phyloP scores from a whole-genome alignment of 2,113 vertebrate genomes.

The Toxostoma redivivum region DNA sequence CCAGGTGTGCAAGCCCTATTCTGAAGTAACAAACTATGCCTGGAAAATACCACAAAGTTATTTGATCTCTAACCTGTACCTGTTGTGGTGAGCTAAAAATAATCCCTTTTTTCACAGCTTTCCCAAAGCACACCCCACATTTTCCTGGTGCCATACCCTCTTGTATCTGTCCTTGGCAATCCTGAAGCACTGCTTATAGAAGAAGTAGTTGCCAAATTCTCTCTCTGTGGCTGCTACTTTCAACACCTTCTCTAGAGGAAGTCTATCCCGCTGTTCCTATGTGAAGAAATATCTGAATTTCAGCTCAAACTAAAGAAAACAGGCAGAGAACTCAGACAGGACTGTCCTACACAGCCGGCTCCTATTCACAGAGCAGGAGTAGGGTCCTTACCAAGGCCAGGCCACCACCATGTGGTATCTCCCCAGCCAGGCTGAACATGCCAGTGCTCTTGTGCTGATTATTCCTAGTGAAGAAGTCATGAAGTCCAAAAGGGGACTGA shows the following conservation, averaged over 20 bases:
- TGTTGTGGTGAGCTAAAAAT: neutral
- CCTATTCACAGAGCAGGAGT: neutral
- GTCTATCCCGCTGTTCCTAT: conserved; percentile 80
- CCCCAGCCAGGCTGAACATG: neutral
- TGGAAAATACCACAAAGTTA: neutral
- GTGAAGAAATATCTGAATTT: neutral
- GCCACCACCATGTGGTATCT: neutral
- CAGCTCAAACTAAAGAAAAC: neutral
- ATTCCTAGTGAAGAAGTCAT: neutral
- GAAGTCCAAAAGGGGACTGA: neutral
- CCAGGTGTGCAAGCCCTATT: neutral
- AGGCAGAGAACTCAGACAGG: neutral
- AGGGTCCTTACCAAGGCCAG: neutral
- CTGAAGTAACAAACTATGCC: neutral
- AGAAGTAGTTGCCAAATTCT: conserved; percentile 88
- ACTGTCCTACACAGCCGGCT: neutral
- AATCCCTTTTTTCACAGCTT: neutral
- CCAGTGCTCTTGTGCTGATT: neutral
- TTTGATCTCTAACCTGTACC: neutral
- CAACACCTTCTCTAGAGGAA: conserved; percentile 78
- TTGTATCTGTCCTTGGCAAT: conserved; percentile 86
- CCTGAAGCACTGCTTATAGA: conserved; percentile 70
- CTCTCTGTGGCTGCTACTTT: conserved; percentile 79
- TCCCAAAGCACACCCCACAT: neutral
- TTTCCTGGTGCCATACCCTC: conserved; percentile 68